Evolutionary conservation across 2,888 invertebrate species (phyloP), one percentile per base, ranked within the genome.

Genomic region (Tromatobia lineatoria): DNA sequence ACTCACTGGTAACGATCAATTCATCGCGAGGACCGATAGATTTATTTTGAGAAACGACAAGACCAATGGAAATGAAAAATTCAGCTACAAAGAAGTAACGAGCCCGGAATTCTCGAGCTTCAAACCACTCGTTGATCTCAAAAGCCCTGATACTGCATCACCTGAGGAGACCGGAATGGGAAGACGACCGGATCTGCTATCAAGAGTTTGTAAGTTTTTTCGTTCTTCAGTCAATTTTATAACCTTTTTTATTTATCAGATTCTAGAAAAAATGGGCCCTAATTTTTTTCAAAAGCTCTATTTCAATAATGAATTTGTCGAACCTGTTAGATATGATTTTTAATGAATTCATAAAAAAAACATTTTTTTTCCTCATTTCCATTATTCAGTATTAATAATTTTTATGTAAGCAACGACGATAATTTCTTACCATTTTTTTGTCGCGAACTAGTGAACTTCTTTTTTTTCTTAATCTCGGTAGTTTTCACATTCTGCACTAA

Each of bases 71-170:
- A 90, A 88, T 59, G 93, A 93, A 54, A 93, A 93, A 80, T 69
- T 92, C 29, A 91, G 92, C 61, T 93, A 92, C 80, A 93, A 93
- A 76, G 93, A 93, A 83, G 87, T 92, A 20, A 91, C 89, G 25
- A 93, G 92, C 87, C 93, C 93, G 13, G 93, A 93, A 84, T 92
- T 93, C 67, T 93, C 90, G 70, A 93, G 93, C 76, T 93, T 93
- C 78, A 93, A 93, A 82, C 93, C 93, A n/a, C 88, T 89, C 52
- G 86, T 87, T 18, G 93, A 93, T 59, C 75, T 73, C 29, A 93
- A 91, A 66, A 89, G 90, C 80, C 87, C 89, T 3, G 89, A 89
- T 11, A 86, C 86, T 34, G 88, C 88, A 47, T 90, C 90, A 29
- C 88, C 88, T 13, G 93, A 93, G 64, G 92, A 91, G 67, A 91